Percentiles rank a stretch among this genome's conserved stretches.
Conservation (phyloP, 2,113 vertebrate genomes). For the Mesocricetus auratus region DNA sequence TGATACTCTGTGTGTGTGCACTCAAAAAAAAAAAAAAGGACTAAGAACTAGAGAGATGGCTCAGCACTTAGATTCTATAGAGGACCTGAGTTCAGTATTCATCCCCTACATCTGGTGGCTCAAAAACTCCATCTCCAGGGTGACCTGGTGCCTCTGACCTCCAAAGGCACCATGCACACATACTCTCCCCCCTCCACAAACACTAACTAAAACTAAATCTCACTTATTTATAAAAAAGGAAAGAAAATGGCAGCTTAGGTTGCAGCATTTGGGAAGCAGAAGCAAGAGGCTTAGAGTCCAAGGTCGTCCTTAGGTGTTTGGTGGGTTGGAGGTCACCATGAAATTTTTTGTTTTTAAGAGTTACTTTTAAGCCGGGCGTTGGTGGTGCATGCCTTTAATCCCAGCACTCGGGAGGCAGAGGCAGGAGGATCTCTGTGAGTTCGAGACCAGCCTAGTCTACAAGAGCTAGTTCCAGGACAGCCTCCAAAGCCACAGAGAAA, state of each 20-base stretch:
- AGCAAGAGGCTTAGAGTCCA: not conserved
- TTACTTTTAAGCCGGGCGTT: no score
- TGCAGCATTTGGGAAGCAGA: not conserved
- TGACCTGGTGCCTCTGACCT: not conserved
- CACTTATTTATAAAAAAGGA: not conserved
- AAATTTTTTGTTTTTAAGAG: not conserved
- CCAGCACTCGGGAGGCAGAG: no score
- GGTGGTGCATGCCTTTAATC: no score
- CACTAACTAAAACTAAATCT: not conserved
- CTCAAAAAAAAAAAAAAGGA: not conserved
- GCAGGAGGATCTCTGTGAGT: no score
- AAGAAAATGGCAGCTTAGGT: not conserved
- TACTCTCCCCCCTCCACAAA: not conserved
- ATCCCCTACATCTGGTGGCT: not conserved
- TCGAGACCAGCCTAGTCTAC: no score
- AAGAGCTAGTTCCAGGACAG: no score
- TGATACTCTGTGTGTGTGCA: not conserved
- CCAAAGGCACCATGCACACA: not conserved
- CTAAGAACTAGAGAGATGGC: not conserved
- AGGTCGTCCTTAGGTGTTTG: not conserved
- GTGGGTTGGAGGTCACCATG: not conserved
- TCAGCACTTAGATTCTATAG: not conserved
- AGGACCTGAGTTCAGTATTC: not conserved
- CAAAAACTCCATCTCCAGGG: not conserved
- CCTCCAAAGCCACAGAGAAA: no score